Conservation (phyloP, 2,888 invertebrate species). For the Xylophagus ater region DNA sequence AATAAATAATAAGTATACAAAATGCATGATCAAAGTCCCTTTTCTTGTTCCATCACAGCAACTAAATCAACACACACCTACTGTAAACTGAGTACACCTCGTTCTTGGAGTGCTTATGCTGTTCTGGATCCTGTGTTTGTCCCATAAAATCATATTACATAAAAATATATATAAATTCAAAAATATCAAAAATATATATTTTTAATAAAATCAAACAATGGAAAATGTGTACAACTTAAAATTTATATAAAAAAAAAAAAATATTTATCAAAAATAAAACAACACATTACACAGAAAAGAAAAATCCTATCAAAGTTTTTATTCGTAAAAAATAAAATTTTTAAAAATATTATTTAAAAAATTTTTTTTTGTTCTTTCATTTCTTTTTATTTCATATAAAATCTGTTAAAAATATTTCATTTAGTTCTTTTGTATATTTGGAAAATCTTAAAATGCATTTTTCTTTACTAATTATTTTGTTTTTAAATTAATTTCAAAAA, state of each 20-base stretch:
- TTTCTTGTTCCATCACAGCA: conserved; percentile 30
- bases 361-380: conserved; percentile 4
- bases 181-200: neutral
- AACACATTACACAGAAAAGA: too few relatives aligned
- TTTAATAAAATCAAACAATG: too few relatives aligned
- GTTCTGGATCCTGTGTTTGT: conserved; percentile 27
- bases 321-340: too few relatives aligned
- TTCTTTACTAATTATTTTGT: too few relatives aligned
- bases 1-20: conserved; percentile 1
- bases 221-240: neutral
- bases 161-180: neutral
- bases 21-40: conserved; percentile 17
- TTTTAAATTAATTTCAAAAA: too few relatives aligned
- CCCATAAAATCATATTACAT: conserved; percentile 10
- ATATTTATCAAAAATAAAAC: too few relatives aligned
- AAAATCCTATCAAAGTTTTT: too few relatives aligned
- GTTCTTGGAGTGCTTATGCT: conserved; percentile 32
- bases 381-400: conserved; percentile 9
- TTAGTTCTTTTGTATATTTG: conserved; percentile 5
- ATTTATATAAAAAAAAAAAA: neutral
- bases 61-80: conserved; percentile 30
- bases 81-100: conserved; percentile 24
- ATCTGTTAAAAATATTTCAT: neutral
- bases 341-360: conserved; percentile 1
- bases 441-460: too few relatives aligned